Evolutionary conservation across 2,888 invertebrate genomes (phyloP).

Genomic region (Furcula furcula): DNA sequence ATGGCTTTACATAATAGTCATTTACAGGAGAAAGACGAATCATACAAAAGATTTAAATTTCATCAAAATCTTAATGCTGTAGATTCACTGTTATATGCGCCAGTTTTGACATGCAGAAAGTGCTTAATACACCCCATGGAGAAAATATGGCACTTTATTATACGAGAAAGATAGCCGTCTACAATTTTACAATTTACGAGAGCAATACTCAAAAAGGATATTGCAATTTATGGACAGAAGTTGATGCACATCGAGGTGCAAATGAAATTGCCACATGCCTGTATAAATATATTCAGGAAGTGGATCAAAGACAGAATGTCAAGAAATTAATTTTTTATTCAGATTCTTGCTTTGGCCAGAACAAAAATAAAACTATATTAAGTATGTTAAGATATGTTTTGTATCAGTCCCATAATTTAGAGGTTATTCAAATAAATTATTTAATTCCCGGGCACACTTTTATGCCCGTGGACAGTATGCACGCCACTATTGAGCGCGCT

Average conservation of each 20-base stretch:
- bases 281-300: neutral
- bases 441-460: slow-evolving; percentile 5
- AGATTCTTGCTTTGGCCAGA: neutral
- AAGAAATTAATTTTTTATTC: neutral
- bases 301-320: neutral
- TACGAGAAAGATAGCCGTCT: neutral
- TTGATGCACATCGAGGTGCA: slow-evolving; percentile 1
- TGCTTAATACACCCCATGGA: slow-evolving; percentile 7
- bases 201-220: slow-evolving; percentile 1
- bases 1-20: neutral
- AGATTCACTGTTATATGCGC: slow-evolving; percentile 4
- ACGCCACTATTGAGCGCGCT: slow-evolving; percentile 2
- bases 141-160: slow-evolving; percentile 1
- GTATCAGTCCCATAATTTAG: neutral
- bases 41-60: slow-evolving; percentile 6
- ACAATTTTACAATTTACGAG: slow-evolving; percentile 1
- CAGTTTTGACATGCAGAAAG: slow-evolving; percentile 8
- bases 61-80: slow-evolving; percentile 2
- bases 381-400: neutral
- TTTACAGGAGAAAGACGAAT: slow-evolving; percentile 1
- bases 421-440: slow-evolving; percentile 13
- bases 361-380: neutral
- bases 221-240: slow-evolving; percentile 2
- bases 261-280: slow-evolving; percentile 4
- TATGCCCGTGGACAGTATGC: slow-evolving; percentile 1